A percentile compares a stretch with the other conserved stretches of the same genome.
Evolutionary conservation across 2,888 invertebrate genomes (phyloP).

Genomic region (Dasypolia templi): DNA sequence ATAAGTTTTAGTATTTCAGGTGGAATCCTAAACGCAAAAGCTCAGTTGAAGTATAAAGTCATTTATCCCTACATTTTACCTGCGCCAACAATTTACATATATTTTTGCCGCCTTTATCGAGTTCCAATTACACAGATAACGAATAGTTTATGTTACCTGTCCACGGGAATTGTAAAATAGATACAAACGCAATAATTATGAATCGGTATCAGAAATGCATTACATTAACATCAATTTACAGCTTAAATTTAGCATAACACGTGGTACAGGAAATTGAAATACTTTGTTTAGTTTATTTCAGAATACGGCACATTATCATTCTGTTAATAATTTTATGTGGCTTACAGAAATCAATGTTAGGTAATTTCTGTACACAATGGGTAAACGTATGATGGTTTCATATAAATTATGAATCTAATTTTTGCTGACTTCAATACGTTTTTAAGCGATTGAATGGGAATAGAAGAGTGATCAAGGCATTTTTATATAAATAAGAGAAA

Average conservation of each 20-base stretch:
- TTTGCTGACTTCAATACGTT: background rate
- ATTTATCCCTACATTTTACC: conserved; percentile 56
- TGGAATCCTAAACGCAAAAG: conserved; percentile 32
- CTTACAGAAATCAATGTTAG: background rate
- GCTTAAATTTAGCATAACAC: conserved; percentile 65
- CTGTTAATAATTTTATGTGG: background rate
- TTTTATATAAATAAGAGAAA: no score
- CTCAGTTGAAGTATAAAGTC: conserved; percentile 48
- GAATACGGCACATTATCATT: conserved; percentile 6
- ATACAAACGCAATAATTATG: conserved; percentile 67
- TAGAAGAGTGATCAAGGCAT: background rate
- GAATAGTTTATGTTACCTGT: conserved; percentile 69
- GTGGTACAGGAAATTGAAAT: conserved; percentile 67
- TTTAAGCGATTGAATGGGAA: background rate
- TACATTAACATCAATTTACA: conserved; percentile 64
- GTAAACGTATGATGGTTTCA: no score
- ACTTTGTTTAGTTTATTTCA: conserved; percentile 33
- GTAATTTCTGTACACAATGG: background rate
- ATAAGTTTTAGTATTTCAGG: conserved; percentile 6
- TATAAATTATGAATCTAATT: background rate
- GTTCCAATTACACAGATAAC: conserved; percentile 71
- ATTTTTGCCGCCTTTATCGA: conserved; percentile 70
- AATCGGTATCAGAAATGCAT: conserved; percentile 62
- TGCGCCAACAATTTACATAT: conserved; percentile 58
- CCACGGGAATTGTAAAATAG: conserved; percentile 63